A percentile compares a stretch with the other conserved stretches of the same genome.
Evolutionary conservation across 2,113 vertebrate genomes (phyloP).

Genomic region (Phaethon lepturus): DNA sequence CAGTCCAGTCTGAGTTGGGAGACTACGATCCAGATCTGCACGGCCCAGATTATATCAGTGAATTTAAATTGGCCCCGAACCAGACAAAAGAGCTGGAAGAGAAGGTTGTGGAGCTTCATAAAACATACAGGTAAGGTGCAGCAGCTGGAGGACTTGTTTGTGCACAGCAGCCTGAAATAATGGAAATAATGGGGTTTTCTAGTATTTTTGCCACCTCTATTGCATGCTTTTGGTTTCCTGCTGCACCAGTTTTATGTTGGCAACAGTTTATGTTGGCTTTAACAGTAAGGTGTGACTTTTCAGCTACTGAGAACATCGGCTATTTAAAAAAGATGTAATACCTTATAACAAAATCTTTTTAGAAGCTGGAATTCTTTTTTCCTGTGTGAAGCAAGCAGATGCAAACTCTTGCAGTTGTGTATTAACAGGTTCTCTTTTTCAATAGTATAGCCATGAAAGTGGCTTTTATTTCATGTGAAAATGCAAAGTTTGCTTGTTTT

Average conservation of each 20-base stretch:
- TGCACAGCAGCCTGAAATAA: background rate
- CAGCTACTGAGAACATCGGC: background rate
- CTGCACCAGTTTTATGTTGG: background rate
- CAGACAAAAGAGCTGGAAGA: slow-evolving; percentile 96
- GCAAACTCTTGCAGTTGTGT: background rate
- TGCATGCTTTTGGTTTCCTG: background rate
- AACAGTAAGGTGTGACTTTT: background rate
- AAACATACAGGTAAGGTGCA: slow-evolving; percentile 85
- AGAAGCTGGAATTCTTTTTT: background rate
- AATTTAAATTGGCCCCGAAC: slow-evolving; percentile 91
- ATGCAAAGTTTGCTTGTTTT: background rate
- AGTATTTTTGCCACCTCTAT: background rate
- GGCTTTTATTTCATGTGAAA: background rate
- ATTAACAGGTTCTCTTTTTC: background rate
- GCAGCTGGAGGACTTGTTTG: fast-evolving
- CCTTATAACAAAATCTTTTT: background rate
- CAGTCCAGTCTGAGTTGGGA: slow-evolving; percentile 94
- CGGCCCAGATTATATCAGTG: slow-evolving; percentile 83
- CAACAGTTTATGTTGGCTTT: background rate
- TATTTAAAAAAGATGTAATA: background rate
- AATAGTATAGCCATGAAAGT: background rate
- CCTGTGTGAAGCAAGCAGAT: background rate
- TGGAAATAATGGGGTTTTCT: background rate
- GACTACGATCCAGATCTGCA: slow-evolving; percentile 94
- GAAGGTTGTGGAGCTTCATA: slow-evolving; percentile 95